Conservation (phyloP, 2,888 invertebrate species). For the Nowickia ferox region DNA sequence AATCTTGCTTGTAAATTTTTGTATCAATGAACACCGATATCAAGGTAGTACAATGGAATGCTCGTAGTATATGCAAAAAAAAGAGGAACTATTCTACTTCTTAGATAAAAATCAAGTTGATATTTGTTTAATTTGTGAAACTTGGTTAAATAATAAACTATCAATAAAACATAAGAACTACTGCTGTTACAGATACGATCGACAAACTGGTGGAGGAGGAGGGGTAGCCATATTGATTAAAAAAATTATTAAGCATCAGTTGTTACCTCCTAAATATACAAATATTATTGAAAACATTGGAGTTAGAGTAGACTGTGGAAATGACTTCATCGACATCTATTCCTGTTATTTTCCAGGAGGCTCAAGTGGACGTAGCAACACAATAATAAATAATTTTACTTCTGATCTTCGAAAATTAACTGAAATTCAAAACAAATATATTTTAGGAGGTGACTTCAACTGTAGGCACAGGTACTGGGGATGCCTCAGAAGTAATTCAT, state of each 20-base stretch:
- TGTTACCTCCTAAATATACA: constrained; percentile 15
- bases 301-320: neutral
- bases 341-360: constrained; percentile 11
- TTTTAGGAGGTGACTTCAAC: neutral
- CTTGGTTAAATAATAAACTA: neutral
- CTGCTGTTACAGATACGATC: constrained; percentile 17
- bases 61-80: too few species aligned
- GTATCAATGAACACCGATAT: too few species aligned
- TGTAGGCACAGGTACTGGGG: neutral
- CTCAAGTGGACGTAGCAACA: neutral
- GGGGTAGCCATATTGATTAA: constrained; percentile 24
- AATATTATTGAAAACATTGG: constrained; percentile 14
- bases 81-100: too few species aligned
- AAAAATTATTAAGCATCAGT: constrained; percentile 26
- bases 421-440: neutral
- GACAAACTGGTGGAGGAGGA: constrained; percentile 23
- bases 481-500: neutral
- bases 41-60: too few species aligned
- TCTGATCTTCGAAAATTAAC: neutral
- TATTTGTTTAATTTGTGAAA: too few species aligned
- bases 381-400: neutral
- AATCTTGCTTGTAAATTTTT: too few species aligned
- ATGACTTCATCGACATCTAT: neutral
- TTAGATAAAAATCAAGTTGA: too few species aligned
- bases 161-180: constrained; percentile 18